Evolutionary conservation across 2,888 invertebrate genomes (phyloP).

Genomic region (Priocnemis perturbator): DNA sequence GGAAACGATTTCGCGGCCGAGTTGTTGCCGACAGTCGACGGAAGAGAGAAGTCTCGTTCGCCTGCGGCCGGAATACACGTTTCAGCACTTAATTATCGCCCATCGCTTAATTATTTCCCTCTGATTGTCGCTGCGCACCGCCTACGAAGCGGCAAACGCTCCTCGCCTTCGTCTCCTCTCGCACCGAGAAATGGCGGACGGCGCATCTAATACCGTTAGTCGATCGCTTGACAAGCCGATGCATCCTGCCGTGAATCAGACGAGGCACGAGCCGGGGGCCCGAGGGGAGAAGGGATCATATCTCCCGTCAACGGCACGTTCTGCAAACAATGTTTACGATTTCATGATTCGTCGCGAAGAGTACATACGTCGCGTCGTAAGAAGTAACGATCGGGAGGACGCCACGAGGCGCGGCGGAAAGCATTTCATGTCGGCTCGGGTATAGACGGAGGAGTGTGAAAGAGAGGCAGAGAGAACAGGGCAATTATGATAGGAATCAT

Average conservation of each 20-base stretch:
- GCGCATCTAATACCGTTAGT: constrained; percentile 41
- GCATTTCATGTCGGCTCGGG: no score
- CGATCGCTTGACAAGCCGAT: constrained; percentile 41
- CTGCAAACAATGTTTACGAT: constrained; percentile 46
- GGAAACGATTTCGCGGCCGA: no score
- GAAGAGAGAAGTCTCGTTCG: constrained; percentile 29
- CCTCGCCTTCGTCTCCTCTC: constrained; percentile 13
- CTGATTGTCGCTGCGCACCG: constrained; percentile 37
- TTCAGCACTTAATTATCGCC: constrained; percentile 53
- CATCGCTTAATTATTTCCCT: constrained; percentile 50
- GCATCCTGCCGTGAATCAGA: constrained; percentile 33
- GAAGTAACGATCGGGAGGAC: constrained; percentile 32
- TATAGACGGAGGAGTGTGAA: no score
- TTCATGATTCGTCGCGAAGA: constrained; percentile 38
- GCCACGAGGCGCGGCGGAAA: no score
- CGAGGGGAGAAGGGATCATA: constrained; percentile 30
- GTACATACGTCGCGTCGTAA: constrained; percentile 10
- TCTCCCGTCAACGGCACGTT: constrained; percentile 37
- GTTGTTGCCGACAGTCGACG: constrained; percentile 8
- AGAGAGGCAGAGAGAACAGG: no score
- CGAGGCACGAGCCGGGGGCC: background rate
- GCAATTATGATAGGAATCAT: no score
- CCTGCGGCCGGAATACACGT: constrained; percentile 37
- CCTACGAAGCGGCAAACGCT: no score
- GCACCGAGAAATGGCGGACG: constrained; percentile 22